Conservation (phyloP, 1,140 invertebrate genomes). For the Lepeophtheirus salmonis region DNA sequence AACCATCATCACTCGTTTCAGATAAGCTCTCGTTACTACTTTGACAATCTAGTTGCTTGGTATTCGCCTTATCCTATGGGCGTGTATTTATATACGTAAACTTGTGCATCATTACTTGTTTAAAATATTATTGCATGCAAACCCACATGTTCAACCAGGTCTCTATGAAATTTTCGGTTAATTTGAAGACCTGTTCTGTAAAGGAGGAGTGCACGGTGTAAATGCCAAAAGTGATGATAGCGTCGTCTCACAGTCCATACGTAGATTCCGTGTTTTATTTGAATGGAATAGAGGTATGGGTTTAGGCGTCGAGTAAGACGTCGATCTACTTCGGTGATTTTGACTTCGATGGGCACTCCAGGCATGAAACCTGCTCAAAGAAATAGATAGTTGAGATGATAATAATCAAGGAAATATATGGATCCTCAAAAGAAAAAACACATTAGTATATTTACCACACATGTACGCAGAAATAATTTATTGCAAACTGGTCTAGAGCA, state of each 20-base stretch:
- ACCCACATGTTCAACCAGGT: not conserved
- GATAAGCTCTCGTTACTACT: not conserved
- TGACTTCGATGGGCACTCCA: not conserved
- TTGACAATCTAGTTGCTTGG: not conserved
- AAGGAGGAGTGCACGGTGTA: not conserved
- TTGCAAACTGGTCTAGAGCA: no score
- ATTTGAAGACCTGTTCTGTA: not conserved
- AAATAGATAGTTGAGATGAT: no score
- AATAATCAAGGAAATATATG: no score
- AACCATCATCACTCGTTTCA: not conserved
- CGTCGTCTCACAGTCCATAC: not conserved
- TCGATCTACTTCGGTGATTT: not conserved
- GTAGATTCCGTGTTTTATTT: not conserved
- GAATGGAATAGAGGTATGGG: not conserved
- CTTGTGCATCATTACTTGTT: not conserved
- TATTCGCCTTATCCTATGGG: not conserved
- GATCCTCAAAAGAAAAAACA: no score
- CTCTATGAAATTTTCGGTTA: not conserved
- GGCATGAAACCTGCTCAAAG: not conserved
- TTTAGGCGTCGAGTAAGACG: not conserved
- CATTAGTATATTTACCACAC: no score
- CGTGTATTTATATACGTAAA: not conserved
- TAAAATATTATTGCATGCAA: not conserved
- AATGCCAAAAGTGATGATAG: not conserved
- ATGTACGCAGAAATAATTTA: no score